Percentiles rank a stretch among this genome's conserved stretches.
phyloP scores from a whole-genome alignment of 2,113 vertebrate genomes.

The Delphinus delphis region DNA sequence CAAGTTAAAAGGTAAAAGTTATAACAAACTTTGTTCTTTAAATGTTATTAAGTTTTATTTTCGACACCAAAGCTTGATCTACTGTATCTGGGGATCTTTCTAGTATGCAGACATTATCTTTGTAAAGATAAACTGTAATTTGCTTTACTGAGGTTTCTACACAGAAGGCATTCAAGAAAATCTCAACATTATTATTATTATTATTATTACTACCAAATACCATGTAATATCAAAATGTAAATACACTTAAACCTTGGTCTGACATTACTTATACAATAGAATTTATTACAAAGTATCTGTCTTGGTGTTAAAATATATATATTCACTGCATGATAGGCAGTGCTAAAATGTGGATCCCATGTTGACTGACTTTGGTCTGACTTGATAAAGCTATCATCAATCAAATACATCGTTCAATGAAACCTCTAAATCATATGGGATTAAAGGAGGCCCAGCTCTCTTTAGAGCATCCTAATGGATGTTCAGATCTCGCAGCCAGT shows the following conservation, averaged over 20 bases:
- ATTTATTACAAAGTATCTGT: background rate
- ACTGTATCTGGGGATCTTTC: background rate
- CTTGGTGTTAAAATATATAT: background rate
- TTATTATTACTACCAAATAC: background rate
- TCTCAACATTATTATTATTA: background rate
- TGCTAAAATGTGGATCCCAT: background rate
- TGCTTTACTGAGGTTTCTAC: background rate
- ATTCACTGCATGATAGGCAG: background rate
- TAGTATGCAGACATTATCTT: background rate
- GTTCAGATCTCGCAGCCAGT: background rate
- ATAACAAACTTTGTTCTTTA: background rate
- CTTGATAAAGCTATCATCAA: background rate
- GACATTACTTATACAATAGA: background rate
- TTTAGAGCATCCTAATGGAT: rapidly evolving
- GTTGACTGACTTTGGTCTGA: background rate
- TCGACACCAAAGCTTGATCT: background rate
- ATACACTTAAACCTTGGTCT: background rate
- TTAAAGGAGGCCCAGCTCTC: background rate
- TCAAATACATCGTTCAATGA: background rate
- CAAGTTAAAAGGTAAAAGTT: background rate
- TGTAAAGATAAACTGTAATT: background rate
- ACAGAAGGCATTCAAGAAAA: background rate
- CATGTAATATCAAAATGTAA: no score
- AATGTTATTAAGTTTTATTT: background rate
- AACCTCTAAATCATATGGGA: background rate